Evolutionary conservation across 2,113 vertebrate genomes (phyloP), one percentile per base, ranked within the genome.

Genomic region (Larimichthys polyactis): DNA sequence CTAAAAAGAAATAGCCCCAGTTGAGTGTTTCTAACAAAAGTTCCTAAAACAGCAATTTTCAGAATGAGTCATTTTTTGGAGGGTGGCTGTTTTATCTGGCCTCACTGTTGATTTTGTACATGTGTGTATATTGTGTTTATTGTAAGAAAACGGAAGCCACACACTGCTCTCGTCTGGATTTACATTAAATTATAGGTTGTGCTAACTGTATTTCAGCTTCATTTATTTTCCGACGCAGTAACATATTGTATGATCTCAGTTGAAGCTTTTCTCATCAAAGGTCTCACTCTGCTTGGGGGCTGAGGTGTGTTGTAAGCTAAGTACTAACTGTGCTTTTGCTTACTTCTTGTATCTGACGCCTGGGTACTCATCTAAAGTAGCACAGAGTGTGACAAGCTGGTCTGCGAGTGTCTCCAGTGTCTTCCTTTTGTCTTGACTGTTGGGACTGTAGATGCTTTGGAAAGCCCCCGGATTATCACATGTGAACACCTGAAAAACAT

Each of bases 371-470:
- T 99, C 96, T 85, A 99, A 86, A 0, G 97, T 97, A 71, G 98
- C 98, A 82, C 98, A 99, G 1, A 99, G 94, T 0, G 97, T 97
- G 74, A 98, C 97, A 24, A 99, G 97, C 86, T 99, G 97, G 46
- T 97, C 95, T 24, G 98, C 97, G 19, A 99, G 94, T 2, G 88
- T 91, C 85, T 97, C 96, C 93, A 99, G 91, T 17, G 96, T 92
- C 65, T 87, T 84, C 51, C 70, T 94, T 95, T 93, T 96, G 64
- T 96, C 95, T 74, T 93, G 88, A 80, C 94, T 97, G 46, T 94
- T 89, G 55, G 96, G 96, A 88, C 96, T 97, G 58, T 99, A 99
- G 89, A 98, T 96, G 88, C 94, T 96, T 68, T 93, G 95, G 92
- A 99, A 99, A 1, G 97, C 96, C 84, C 95, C 95, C 3, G 97